Evolutionary conservation across 2,888 invertebrate species (phyloP), one percentile per base, ranked within the genome.

Genomic region (Ochropacha duplaris): DNA sequence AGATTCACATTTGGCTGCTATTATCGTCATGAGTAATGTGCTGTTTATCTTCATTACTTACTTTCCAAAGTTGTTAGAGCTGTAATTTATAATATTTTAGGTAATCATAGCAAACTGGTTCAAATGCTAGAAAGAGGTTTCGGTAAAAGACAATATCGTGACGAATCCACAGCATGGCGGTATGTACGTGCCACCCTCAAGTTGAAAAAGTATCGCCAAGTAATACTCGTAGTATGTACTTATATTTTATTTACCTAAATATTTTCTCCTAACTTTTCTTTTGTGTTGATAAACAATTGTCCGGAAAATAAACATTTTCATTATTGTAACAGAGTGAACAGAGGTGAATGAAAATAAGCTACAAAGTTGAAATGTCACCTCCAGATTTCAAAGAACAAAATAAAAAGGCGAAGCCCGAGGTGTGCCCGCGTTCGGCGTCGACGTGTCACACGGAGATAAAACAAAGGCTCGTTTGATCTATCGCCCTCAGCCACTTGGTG

Each of bases 391-490:
- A 56, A 69, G 65, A 56, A 62, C 71, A 77, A 74, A 72, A 66
- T 75, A 69, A 74, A 66, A 55, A 58, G 54, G 54, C 19, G 77
- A 78, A 77, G 69, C 79, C 79, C 57, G n/a, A 50, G 57, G 50
- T 58, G 56, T 56, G 54, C 50, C 49, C 57, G 54, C 54, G 54
- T 36, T 5, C 24, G 24, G 5, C 6, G 31, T 55, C 57, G 59
- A 61, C 62, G 59, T 63, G 67, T 71, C 73, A 72, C 64, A 55
- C 63, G 63, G 65, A 86, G 85, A 88, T 88, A 88, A 89, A 88
- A 88, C 88, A 89, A 89, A 77, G 72, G 69, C 57, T 26, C 81
- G 78, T 88, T 89, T 89, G 88, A 89, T 88, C 84, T 74, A 67
- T 68, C 79, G 67, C 84, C 88, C 88, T 78, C 72, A 60, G 66